Conservation (phyloP, 2,888 invertebrate genomes). For the Cheiracanthium punctorium region DNA sequence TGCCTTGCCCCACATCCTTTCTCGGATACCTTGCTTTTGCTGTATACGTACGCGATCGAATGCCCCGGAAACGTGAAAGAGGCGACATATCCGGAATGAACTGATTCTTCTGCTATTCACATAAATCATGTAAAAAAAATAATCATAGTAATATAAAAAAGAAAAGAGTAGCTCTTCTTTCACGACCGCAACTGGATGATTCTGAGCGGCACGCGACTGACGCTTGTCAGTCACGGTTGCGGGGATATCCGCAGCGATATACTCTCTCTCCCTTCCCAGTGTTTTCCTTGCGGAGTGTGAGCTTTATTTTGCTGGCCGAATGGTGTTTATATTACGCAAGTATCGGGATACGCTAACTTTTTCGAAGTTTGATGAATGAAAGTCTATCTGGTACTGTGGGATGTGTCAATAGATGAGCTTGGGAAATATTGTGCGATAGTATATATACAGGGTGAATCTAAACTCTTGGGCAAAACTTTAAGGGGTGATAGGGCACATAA, state of each 20-base stretch:
- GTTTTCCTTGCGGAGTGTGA: not conserved
- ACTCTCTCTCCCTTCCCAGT: too few species aligned
- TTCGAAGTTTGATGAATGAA: not conserved
- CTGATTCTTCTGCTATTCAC: not conserved
- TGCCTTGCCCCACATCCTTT: too few species aligned
- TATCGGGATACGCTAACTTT: not conserved
- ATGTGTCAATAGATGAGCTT: conserved; percentile 36
- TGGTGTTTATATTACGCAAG: not conserved
- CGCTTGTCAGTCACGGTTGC: conserved; percentile 2
- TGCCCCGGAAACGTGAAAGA: not conserved
- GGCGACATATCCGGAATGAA: not conserved
- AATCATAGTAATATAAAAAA: too few species aligned
- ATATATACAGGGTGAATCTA: too few species aligned
- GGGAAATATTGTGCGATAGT: too few species aligned
- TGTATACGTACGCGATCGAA: too few species aligned
- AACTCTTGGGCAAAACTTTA: too few species aligned
- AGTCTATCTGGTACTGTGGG: conserved; percentile 12
- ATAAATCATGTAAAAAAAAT: not conserved
- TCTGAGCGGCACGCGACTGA: conserved; percentile 37
- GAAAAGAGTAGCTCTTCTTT: conserved; percentile 20
- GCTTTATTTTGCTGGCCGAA: not conserved
- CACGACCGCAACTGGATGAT: conserved; percentile 41
- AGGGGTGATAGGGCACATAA: too few species aligned
- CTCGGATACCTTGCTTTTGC: too few species aligned
- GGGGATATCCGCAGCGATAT: not conserved